Base-by-base conservation (phyloP, 2,888 invertebrate species). In the Anticlea derivata region DNA sequence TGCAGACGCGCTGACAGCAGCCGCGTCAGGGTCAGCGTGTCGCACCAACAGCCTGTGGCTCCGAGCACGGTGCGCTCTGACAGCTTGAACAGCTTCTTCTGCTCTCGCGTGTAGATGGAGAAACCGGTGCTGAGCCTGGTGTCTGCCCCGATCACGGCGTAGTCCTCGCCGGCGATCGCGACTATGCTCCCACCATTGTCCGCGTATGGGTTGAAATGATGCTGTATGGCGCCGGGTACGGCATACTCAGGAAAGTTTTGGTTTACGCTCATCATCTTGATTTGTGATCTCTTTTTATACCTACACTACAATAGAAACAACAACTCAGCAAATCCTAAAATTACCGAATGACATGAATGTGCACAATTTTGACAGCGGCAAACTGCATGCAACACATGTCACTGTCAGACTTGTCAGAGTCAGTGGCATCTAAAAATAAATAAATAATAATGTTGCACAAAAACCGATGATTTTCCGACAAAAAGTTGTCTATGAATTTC, bases 1-100 rank as follows among this genome's bases (percentile, higher is more conserved):
- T 97, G 97, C 94, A 98, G 94, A 50, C 97, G 93, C 45, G 97
- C 96, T 60, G 94, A 92, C 22, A 99, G 82, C 58, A 97, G 89
- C 61, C 96, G 93, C 6, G 97, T 97, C 37, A 99, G 90, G 0
- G 99, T 97, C 10, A 99, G 89, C 2, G 97, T 96, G 86, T 99
- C 99, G 73, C 99, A 98, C 97, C 99, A 99, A 83, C 99, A 99
- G 11, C 99, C 99, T 12, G 97, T 94, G 47, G 97, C 97, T 0
- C 97, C 98, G n/a, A 99, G 90, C 26, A 99, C 95, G 0, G 98
- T 98, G 38, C 93, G 93, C 0, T 94, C 89, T 0, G 97, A 96
- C 64, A 99, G 83, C 60, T 93, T 91, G 73, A 97, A 97, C 6
- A 98, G 87, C 82, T 99, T 99, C 60, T 96, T 94, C 75, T 97